Evolutionary conservation across 2,797 vertebrate species (phyloP).

Genomic region (Gallinago solitaria): DNA sequence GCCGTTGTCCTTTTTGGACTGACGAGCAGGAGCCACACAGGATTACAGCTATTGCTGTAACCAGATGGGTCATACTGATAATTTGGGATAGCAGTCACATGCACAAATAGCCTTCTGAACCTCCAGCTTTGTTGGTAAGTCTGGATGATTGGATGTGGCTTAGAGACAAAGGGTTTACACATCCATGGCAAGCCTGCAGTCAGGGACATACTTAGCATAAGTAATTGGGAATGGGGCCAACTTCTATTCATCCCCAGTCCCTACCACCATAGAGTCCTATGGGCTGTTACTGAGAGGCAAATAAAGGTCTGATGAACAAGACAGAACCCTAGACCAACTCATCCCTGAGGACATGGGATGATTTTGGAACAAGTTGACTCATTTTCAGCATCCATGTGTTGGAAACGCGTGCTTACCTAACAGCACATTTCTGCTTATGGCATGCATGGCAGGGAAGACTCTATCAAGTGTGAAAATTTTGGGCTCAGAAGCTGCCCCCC

Average conservation of each 20-base stretch:
- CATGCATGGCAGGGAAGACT: neutral
- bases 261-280: fast-evolving
- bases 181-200: neutral
- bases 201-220: neutral
- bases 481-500: neutral
- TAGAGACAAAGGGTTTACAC: constrained; percentile 41
- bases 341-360: neutral
- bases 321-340: neutral
- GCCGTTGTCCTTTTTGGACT: fast-evolving
- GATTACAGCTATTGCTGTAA: neutral
- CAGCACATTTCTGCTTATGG: neutral
- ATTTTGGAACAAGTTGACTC: neutral
- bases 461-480: neutral
- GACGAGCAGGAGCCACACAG: neutral
- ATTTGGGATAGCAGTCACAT: neutral
- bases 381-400: neutral
- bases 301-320: neutral
- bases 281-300: neutral
- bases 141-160: neutral
- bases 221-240: neutral
- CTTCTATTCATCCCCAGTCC: neutral
- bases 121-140: neutral
- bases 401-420: neutral
- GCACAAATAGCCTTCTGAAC: neutral
- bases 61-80: neutral